Base-by-base conservation (phyloP, 2,113 vertebrate genomes). In the Vidua macroura region DNA sequence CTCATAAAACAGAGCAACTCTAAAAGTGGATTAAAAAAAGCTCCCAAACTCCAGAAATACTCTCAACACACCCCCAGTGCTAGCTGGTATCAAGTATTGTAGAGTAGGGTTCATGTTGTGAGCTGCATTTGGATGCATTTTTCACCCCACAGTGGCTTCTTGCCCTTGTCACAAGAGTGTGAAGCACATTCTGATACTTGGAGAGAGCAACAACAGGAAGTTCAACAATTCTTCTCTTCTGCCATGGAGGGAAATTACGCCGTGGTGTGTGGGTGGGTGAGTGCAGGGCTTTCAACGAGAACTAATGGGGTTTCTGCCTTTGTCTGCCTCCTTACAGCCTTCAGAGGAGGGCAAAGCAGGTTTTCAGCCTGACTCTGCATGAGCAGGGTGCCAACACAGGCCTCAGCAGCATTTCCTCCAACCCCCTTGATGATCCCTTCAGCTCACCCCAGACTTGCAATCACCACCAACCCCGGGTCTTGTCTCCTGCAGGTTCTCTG, bases 361-460 rank as follows among this genome's bases (percentile, higher is more conserved):
- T 20, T 92, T 86, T 59, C 2, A 3, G 7, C 48, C 48, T 86
- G 48, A 44, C 28, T 58, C 49, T 33, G 10, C 15, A 22, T 13
- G 19, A 41, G 41, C 43, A 63, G 53, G 24, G 53, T 2, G 0
- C 39, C 1, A 3, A 19, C 20, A 16, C 0, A 7, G 52, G 55
- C 60, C 74, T 64, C 74, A 72, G 55, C 51, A 91, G 51, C 3
- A 1, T 58, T 67, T 88, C 58, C n/a, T 91, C 33, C 35, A 67
- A 14, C 2, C 1, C 15, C 10, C 3, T 5, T 11, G 12, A n/a
- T 6, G 4, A 74, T 9, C 27, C 22, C 18, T 53, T 62, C 27
- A 9, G 28, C 70, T 91, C 46, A 39, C 23, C 24, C 33, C 2
- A 2, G 18, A 31, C 20, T 52, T 4, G 12, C 16, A 51, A 66